A percentile compares a stretch with the other conserved stretches of the same genome.
These are phyloP conservation scores for Prinia subflava DNA, from an alignment of 2,113 vertebrate species.

Conservation along the genomic window DNA sequence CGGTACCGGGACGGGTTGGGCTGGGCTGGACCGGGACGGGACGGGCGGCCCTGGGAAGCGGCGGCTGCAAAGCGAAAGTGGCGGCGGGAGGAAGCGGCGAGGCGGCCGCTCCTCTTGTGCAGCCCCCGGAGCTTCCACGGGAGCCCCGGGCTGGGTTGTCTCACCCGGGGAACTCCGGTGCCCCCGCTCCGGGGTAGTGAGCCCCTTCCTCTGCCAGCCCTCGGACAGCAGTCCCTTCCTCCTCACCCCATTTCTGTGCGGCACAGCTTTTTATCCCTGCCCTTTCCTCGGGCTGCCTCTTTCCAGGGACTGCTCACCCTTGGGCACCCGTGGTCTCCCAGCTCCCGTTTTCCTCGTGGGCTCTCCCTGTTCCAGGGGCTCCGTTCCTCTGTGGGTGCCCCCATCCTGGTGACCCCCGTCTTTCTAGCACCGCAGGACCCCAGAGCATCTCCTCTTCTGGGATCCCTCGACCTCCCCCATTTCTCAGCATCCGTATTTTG, in stretches of 20 bases:
- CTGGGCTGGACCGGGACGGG: neutral
- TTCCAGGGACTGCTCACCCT: neutral
- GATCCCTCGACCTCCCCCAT: accelerated
- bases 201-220: neutral
- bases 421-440: neutral
- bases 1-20: neutral
- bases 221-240: neutral
- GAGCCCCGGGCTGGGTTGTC: neutral
- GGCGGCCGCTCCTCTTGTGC: neutral
- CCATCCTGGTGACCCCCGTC: neutral
- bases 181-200: accelerated
- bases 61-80: conserved; percentile 1
- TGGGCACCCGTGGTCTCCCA: neutral
- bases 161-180: neutral
- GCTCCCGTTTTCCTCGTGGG: neutral
- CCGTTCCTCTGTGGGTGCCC: neutral
- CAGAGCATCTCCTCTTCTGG: neutral
- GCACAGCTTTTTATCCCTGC: neutral
- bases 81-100: neutral
- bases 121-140: neutral
- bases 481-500: neutral
- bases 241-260: neutral
- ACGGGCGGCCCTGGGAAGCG: neutral
- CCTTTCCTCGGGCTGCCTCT: neutral
- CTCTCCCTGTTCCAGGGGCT: neutral